phyloP scores from a whole-genome alignment of 2,113 vertebrate genomes.

The Camelus bactrianus region DNA sequence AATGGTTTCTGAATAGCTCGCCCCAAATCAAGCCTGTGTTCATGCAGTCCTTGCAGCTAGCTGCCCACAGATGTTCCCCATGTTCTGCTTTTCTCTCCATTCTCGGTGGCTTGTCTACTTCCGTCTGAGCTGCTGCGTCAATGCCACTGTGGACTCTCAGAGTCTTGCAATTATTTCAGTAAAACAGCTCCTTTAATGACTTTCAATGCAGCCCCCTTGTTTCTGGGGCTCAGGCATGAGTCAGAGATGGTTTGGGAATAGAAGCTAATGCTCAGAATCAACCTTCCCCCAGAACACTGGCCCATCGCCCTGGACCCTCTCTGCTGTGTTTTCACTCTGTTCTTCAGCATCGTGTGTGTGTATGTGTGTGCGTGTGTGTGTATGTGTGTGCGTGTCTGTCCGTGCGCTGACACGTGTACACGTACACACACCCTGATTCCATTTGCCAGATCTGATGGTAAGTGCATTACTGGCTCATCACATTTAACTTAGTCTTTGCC shows the following conservation, averaged over 20 bases:
- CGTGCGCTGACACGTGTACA: too few species aligned
- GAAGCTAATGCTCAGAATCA: background rate
- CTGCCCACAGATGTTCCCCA: rapidly evolving
- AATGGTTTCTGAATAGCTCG: background rate
- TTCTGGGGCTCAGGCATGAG: background rate
- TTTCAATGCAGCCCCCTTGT: background rate
- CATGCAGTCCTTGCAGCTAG: background rate
- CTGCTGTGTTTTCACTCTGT: background rate
- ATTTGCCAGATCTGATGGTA: background rate
- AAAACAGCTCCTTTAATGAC: background rate
- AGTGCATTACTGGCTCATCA: background rate
- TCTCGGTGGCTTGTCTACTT: background rate
- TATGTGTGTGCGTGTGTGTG: background rate
- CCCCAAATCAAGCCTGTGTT: background rate
- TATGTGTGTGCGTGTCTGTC: background rate
- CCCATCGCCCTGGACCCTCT: background rate
- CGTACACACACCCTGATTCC: background rate
- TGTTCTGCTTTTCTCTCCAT: background rate
- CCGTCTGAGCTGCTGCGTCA: background rate
- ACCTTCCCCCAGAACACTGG: too few species aligned
- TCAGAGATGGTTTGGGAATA: background rate
- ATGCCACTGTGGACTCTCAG: background rate
- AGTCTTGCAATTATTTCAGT: background rate
- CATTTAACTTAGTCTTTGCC: background rate
- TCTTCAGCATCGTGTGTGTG: background rate